Percentiles rank a stretch among this genome's conserved stretches.
These are phyloP conservation scores for Chelonia mydas DNA, from an alignment of 2,797 vertebrate species.

Conservation along the genomic window DNA sequence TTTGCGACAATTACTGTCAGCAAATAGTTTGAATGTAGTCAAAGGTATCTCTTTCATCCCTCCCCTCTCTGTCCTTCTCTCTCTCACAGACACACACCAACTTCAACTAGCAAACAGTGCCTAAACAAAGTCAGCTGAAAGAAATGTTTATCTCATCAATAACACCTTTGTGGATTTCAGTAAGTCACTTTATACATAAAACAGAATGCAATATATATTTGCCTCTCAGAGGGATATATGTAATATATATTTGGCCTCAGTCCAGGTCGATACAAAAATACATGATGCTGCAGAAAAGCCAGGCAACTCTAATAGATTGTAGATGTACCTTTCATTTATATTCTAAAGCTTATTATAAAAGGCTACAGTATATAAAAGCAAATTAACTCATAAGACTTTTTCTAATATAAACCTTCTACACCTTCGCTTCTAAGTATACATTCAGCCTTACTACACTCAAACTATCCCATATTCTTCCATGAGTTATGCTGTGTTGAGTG, in stretches of 20 bases:
- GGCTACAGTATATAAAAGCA: not conserved
- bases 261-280: not conserved
- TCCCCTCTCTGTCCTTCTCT: not conserved
- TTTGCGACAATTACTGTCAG: not conserved
- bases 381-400: not conserved
- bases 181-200: constrained; percentile 1
- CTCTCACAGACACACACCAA: not conserved
- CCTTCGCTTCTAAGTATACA: not conserved
- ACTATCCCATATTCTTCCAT: not conserved
- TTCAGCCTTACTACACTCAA: not conserved
- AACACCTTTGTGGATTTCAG: not conserved
- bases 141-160: not conserved
- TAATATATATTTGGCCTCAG: not conserved
- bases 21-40: not conserved
- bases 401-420: not conserved
- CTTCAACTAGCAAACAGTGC: not conserved
- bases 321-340: rapidly evolving
- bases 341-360: not conserved
- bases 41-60: not conserved
- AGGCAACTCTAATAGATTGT: not conserved
- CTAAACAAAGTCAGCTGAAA: not conserved
- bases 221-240: not conserved
- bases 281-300: not conserved
- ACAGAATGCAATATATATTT: not conserved
- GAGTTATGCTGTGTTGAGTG: not conserved